Evolutionary conservation across 2,113 vertebrate species (phyloP).

Genomic region (Strix uralensis): DNA sequence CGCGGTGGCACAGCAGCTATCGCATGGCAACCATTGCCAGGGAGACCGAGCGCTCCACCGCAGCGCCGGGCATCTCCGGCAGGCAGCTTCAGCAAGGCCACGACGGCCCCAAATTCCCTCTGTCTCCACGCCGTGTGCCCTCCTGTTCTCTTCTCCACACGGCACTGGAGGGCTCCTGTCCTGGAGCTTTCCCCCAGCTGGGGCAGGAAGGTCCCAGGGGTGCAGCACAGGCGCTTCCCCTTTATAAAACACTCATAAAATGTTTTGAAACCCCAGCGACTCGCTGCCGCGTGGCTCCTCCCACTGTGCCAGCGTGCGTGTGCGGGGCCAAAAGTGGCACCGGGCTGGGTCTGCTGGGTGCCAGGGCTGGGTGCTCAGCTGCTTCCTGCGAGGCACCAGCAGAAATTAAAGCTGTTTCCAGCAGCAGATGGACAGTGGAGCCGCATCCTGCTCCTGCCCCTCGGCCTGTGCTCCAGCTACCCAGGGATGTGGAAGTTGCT

Average conservation of each 20-base stretch:
- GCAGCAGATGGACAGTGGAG: not conserved
- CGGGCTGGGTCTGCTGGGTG: not conserved
- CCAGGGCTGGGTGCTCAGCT: not conserved
- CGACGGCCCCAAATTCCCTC: not conserved
- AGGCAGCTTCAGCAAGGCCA: not conserved
- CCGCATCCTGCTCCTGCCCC: not conserved
- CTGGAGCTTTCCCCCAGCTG: too few relatives aligned
- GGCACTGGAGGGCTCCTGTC: not conserved
- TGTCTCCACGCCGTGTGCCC: too few relatives aligned
- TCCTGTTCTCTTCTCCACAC: accelerated
- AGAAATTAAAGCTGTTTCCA: not conserved
- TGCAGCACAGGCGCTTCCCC: not conserved
- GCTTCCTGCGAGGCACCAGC: accelerated
- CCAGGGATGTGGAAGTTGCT: accelerated
- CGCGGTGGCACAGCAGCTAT: not conserved
- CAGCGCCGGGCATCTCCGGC: not conserved
- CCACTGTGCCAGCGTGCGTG: accelerated
- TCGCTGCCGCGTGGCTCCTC: accelerated
- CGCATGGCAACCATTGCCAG: slow-evolving; percentile 52
- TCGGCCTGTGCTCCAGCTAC: accelerated
- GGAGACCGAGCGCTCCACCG: slow-evolving; percentile 11
- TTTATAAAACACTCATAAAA: accelerated
- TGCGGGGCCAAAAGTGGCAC: not conserved
- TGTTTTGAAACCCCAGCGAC: not conserved
- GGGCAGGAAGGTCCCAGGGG: not conserved